A percentile compares a stretch with the other conserved stretches of the same genome.
These are phyloP conservation scores for Cephalopholis sonnerati DNA, from an alignment of 2,113 vertebrate genomes.

Conservation along the genomic window DNA sequence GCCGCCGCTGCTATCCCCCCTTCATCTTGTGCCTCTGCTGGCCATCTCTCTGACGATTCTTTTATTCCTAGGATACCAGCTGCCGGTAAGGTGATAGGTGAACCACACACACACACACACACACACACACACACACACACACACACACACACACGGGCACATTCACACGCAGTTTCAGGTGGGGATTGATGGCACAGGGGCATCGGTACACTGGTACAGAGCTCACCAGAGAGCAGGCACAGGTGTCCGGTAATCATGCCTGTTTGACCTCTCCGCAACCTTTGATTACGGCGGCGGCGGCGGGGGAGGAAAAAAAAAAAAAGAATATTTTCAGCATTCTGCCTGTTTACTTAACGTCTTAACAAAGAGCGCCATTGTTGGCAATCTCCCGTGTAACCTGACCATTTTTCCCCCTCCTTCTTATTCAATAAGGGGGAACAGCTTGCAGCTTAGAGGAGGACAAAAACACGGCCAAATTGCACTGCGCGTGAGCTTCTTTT, in stretches of 20 bases:
- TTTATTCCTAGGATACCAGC: constrained; percentile 74
- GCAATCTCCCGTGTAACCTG: constrained; percentile 64
- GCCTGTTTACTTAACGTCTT: constrained; percentile 50
- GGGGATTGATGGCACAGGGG: constrained; percentile 48
- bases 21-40: constrained; percentile 29
- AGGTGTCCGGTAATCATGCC: constrained; percentile 71
- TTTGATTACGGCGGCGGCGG: constrained; percentile 36
- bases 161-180: neutral
- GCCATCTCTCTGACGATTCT: constrained; percentile 55
- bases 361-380: constrained; percentile 69
- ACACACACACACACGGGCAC: constrained; percentile 34
- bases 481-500: constrained; percentile 26
- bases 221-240: constrained; percentile 56
- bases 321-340: constrained; percentile 38
- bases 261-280: constrained; percentile 63
- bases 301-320: neutral
- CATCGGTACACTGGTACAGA: constrained; percentile 38
- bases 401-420: constrained; percentile 15
- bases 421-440: constrained; percentile 55
- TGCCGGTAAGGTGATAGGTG: constrained; percentile 79
- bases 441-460: constrained; percentile 51
- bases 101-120: too few relatives aligned
- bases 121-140: constrained; percentile 26
- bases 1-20: neutral
- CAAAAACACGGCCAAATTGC: constrained; percentile 34